Conservation (phyloP, 2,888 invertebrate genomes). For the Candidula unifasciata region DNA sequence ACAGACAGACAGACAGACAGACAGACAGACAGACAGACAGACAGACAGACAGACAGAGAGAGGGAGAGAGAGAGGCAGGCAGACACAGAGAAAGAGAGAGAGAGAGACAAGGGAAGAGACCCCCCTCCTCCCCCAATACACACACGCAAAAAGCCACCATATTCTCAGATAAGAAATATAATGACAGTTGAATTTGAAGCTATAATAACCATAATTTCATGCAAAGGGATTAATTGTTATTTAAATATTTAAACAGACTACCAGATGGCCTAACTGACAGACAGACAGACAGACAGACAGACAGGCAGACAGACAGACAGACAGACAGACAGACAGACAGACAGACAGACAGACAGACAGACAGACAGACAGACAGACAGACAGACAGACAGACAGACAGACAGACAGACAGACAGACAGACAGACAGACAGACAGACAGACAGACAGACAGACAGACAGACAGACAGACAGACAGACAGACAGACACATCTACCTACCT, state of each 20-base stretch:
- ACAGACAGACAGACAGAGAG: neutral
- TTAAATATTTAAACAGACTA: no score
- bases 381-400: no score
- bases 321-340: constrained; percentile 40
- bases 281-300: constrained; percentile 38
- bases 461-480: constrained; percentile 24
- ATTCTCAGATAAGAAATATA: no score
- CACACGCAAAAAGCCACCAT: no score
- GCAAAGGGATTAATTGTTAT: no score
- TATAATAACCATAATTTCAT: no score
- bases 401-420: no score
- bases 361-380: constrained; percentile 18
- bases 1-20: neutral
- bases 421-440: neutral
- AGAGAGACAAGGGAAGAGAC: no score
- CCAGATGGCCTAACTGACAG: neutral
- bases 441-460: constrained; percentile 26
- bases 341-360: constrained; percentile 27
- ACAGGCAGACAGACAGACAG: constrained; percentile 33
- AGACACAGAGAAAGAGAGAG: neutral
- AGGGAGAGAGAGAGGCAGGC: neutral
- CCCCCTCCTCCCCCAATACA: no score
- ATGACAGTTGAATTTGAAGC: no score
- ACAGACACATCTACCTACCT: neutral
- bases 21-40: neutral